Base-by-base conservation (phyloP, 1,140 invertebrate genomes). In the Teleopsis dalmanni region DNA sequence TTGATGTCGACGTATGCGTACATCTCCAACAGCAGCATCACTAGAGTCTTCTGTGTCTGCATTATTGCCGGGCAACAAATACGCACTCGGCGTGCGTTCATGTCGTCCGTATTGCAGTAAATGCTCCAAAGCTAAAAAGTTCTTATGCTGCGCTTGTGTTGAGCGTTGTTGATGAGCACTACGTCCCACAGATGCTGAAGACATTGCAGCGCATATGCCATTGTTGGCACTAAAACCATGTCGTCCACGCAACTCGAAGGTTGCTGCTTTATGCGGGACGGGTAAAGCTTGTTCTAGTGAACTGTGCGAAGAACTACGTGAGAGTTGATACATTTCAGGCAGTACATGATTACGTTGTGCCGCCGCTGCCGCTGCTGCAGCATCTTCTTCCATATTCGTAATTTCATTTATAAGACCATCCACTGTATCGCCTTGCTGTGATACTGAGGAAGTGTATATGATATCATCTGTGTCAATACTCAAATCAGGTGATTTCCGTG, bases 181-280 rank as follows among this genome's bases (percentile, higher is more conserved):
- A 18, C 36, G n/a, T 37, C 47, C 27, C 59, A 59, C 7, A 55
- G 50, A 45, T 10, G 49, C 1, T 41, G 51, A 22, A 57, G 62
- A 9, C 43, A 50, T 16, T 56, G 58, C 14, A 53, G 44, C 0
- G 55, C 57, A 16, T 61, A 56, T 3, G 54, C 62, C 7, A 58
- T 57, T 4, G 57, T 56, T 3, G 55, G 59, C 16, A n/a, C n/a
- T n/a, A n/a, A n/a, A n/a, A 33, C 27, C 52, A 31, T 65, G 60
- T 2, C 62, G 48, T 10, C 58, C 57, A 2, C 62, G 58, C 9
- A 70, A 52, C 47, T 71, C 69, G 33, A 71, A 61, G 22, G 69
- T 69, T 18, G 69, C 70, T n/a, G 68, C 58, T 48, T 67, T 71
- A 11, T 67, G 68, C 45, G 68, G 66, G 36, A 71, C 61, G 47